Evolutionary conservation across 2,797 vertebrate genomes (phyloP), one percentile per base, ranked within the genome.

Genomic region (Lepus townsendii): DNA sequence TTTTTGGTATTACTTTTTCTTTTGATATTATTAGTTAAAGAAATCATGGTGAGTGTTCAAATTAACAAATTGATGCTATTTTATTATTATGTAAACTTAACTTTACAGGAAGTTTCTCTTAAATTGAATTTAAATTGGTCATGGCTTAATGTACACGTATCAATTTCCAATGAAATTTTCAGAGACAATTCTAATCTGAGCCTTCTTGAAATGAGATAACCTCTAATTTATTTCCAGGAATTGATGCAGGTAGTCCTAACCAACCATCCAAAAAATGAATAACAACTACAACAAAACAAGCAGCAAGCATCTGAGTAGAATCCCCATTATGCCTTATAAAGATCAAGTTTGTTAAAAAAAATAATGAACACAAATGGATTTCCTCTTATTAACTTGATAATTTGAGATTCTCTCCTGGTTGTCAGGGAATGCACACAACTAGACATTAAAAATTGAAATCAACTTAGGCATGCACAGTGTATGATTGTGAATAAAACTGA

Each of bases 291-390:
- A 38, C 47, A 42, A 60, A 62, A 75, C 7, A 27, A 82, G 72
- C 73, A 72, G 13, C 42, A 82, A 65, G 3, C 17, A 24, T 85
- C n/a, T 66, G 16, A 87, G 11, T 66, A 50, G 24, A 42, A 47
- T 7, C 8, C 71, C 7, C 7, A 17, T 10, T 35, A 50, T 73
- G 26, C 62, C 6, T 95, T 50, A 72, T 75, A 82, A 78, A 82
- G 57, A 86, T 84, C 12, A 32, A 66, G 35, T 85, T 71, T 90
- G 62, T 60, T 71, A 79, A 63, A 91, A 87, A 38, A 1, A 80
- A 92, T 90, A 89, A 47, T 35, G n/a, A 76, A 73, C 12, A 47
- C 13, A 86, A 84, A 47, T 72, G 27, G 6, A 88, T 88, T 91
- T 88, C 38, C 30, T 32, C 68, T 26, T 32, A 35, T 24, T 71